Percentiles rank a stretch among this genome's conserved stretches.
Conservation (phyloP, 2,113 vertebrate species). For the Eurypyga helias region DNA sequence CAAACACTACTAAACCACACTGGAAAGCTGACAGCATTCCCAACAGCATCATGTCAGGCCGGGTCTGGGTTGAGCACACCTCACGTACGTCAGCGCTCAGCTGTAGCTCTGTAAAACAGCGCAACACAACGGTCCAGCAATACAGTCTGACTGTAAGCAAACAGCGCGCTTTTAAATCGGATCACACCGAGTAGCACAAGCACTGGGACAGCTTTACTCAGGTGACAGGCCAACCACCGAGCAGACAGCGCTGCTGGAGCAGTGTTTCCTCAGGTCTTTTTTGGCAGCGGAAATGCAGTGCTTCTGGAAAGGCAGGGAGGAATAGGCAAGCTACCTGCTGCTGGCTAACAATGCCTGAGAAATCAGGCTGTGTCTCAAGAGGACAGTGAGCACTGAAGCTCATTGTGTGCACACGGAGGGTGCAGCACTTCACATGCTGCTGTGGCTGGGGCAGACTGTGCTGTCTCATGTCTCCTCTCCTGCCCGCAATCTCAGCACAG, state of each 20-base stretch:
- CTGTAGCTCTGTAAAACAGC: background rate
- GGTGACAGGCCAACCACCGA: background rate
- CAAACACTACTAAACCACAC: background rate
- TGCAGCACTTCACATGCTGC: background rate
- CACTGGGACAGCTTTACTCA: background rate
- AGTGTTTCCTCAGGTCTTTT: background rate
- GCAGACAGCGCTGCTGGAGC: background rate
- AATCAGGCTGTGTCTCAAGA: background rate
- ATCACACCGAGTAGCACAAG: no score
- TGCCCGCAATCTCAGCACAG: rapidly evolving
- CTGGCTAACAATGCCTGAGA: background rate
- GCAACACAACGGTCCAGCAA: no score
- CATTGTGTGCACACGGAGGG: background rate
- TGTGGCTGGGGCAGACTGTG: no score
- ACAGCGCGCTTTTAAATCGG: background rate
- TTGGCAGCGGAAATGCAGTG: rapidly evolving
- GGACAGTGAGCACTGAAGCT: background rate
- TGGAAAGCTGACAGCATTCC: background rate
- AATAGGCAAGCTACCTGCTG: background rate
- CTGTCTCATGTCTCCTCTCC: background rate
- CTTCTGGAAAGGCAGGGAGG: background rate
- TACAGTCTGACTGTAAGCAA: background rate
- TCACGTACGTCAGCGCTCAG: background rate
- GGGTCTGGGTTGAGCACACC: no score
- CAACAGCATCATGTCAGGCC: background rate